Percentiles rank a stretch among this genome's conserved stretches.
These are phyloP conservation scores for Enteromius trimaculatus DNA, from an alignment of 2,797 vertebrate species.

Conservation along the genomic window DNA sequence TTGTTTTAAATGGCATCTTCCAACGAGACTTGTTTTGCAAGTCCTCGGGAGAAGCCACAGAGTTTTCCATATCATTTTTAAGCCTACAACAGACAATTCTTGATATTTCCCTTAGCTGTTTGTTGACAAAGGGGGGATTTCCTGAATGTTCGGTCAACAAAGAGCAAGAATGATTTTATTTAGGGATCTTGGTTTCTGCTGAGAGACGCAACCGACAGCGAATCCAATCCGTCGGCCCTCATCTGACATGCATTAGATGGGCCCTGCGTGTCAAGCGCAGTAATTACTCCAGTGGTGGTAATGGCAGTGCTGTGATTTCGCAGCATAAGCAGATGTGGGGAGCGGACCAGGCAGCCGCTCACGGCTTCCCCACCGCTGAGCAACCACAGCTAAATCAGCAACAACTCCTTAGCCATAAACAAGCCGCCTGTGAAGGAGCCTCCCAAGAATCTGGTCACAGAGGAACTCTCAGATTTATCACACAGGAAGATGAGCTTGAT, in stretches of 20 bases:
- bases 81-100: slow-evolving; percentile 20
- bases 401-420: slow-evolving; percentile 50
- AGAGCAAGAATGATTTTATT: not conserved
- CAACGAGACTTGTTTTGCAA: slow-evolving; percentile 48
- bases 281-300: slow-evolving; percentile 31
- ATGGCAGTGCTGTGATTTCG: slow-evolving; percentile 28
- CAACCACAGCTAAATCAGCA: slow-evolving; percentile 57
- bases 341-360: slow-evolving; percentile 38
- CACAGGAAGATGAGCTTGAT: slow-evolving; percentile 59
- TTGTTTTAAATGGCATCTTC: slow-evolving; percentile 54
- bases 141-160: slow-evolving; percentile 13
- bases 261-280: slow-evolving; percentile 9
- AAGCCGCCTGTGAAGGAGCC: slow-evolving; percentile 43
- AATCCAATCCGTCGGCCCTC: slow-evolving; percentile 1
- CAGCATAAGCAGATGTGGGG: slow-evolving; percentile 53
- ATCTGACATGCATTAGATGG: slow-evolving; percentile 44
- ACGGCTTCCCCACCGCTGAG: slow-evolving; percentile 35
- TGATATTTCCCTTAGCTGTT: slow-evolving; percentile 26
- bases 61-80: slow-evolving; percentile 20
- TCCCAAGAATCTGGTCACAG: slow-evolving; percentile 41
- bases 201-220: slow-evolving; percentile 4
- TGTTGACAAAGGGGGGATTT: slow-evolving; percentile 21
- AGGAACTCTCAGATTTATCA: slow-evolving; percentile 59
- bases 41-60: slow-evolving; percentile 13
- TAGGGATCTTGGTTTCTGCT: not conserved